Percentiles rank a stretch among this genome's conserved stretches.
phyloP scores from a whole-genome alignment of 2,888 invertebrate species.

The Fragum whitleyi region DNA sequence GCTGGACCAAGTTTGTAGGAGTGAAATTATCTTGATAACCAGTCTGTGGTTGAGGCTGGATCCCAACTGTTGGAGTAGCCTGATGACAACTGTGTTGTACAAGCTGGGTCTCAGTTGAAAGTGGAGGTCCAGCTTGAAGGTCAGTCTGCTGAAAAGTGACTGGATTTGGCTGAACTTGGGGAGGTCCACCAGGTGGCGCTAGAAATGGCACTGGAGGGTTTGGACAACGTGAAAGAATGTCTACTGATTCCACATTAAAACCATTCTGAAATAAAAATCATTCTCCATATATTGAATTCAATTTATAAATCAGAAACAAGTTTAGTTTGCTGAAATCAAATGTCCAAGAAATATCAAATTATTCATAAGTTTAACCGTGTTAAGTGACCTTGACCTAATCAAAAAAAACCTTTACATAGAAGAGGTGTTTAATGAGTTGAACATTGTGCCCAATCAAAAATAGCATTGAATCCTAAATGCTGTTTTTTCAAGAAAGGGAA shows the following conservation, averaged over 20 bases:
- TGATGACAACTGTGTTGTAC: neutral
- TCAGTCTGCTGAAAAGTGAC: neutral
- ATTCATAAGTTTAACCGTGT: too few relatives aligned
- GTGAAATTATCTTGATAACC: neutral
- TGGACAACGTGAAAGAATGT: conserved; percentile 79
- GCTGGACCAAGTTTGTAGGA: neutral
- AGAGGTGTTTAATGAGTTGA: too few relatives aligned
- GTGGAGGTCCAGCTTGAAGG: neutral
- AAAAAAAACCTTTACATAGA: too few relatives aligned
- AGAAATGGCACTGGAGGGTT: conserved; percentile 81
- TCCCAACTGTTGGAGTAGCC: neutral
- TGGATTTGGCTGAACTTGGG: neutral
- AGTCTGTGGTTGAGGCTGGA: conserved; percentile 7
- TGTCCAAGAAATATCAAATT: too few relatives aligned
- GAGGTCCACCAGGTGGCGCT: conserved; percentile 37
- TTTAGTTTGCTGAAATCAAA: too few relatives aligned
- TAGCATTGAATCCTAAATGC: too few relatives aligned
- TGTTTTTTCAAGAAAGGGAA: too few relatives aligned
- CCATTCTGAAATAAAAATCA: conserved; percentile 76
- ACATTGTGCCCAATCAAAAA: too few relatives aligned
- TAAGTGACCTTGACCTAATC: too few relatives aligned
- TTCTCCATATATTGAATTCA: neutral
- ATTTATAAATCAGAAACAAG: neutral
- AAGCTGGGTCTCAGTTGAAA: neutral
- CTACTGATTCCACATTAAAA: conserved; percentile 71